Conservation (phyloP, 2,113 vertebrate species). For the Serinus canaria region DNA sequence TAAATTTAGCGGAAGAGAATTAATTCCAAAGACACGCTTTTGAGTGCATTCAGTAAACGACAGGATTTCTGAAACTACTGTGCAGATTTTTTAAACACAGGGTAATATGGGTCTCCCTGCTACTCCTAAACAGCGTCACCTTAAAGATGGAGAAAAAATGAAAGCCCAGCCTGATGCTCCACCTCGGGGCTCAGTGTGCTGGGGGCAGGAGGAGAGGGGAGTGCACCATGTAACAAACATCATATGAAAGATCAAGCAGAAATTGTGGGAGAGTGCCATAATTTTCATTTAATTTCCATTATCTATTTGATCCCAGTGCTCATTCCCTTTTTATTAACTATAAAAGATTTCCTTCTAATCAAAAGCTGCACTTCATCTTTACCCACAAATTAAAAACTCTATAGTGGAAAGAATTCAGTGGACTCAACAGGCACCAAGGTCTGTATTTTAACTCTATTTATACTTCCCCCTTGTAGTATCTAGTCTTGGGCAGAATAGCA, state of each 20-base stretch:
- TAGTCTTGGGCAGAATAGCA: not conserved
- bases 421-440: constrained; percentile 61
- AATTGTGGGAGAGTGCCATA: constrained; percentile 42
- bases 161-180: constrained; percentile 21
- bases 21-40: not conserved
- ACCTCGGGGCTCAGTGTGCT: constrained; percentile 21
- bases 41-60: not conserved
- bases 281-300: constrained; percentile 66
- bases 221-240: not conserved
- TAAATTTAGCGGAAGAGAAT: constrained; percentile 9
- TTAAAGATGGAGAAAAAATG: not conserved
- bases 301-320: constrained; percentile 50
- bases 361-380: constrained; percentile 62
- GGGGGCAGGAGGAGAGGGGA: not conserved
- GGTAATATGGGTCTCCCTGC: not conserved
- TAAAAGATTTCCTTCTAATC: constrained; percentile 63
- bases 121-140: not conserved
- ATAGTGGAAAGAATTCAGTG: constrained; percentile 23
- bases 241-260: constrained; percentile 36
- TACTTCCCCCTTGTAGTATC: not conserved
- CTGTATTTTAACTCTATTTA: not conserved
- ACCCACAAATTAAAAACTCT: constrained; percentile 54
- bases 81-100: not conserved
- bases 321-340: constrained; percentile 34
- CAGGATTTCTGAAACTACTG: not conserved